Evolutionary conservation across 1,140 invertebrate genomes (phyloP), one percentile per base, ranked within the genome.

Genomic region (Aphelinus atriplicis): DNA sequence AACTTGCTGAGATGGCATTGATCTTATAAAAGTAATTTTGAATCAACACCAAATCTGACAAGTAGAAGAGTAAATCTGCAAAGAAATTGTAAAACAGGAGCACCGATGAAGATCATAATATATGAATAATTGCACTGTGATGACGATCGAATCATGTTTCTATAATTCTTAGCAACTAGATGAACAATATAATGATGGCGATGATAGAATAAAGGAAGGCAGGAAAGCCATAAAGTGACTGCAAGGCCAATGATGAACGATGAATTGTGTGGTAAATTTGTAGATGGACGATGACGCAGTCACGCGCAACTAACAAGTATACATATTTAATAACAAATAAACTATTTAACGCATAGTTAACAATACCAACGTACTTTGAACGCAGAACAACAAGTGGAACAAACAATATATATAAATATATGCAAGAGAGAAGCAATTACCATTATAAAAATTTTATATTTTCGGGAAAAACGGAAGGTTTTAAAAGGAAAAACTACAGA

Each of bases 141-240:
- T 26, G 26, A 26, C 26, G 26, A 26, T 26, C 26, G 26, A 26
- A 26, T 26, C 26, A 26, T 26, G 26, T 26, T 26, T 26, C 26
- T 26, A 61, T 66, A n/a, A 56, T 66, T 66, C 64, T 66, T 51
- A 66, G 64, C 64, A 56, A 66, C 50, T 66, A 66, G 42, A 43
- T 55, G 46, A 66, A 66, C 2, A 46, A 51, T 66, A 66, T 55
- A 6, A 45, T 9, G 46, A 62, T 50, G 26, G 9, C 5, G n/a
- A 57, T 53, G 46, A 60, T 26, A 56, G 45, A 7, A 62, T 66
- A 10, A 51, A 9, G 9, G 47, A 66, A 73, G 57, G 26, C 47
- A 51, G 56, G 48, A 43, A 73, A 66, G 71, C 63, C 71, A 43
- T 61, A 51, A 51, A 73, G 63, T 73, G 71, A 66, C 56, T 66